Conservation (phyloP, 2,888 invertebrate species). For the Diachrysia chrysitis region DNA sequence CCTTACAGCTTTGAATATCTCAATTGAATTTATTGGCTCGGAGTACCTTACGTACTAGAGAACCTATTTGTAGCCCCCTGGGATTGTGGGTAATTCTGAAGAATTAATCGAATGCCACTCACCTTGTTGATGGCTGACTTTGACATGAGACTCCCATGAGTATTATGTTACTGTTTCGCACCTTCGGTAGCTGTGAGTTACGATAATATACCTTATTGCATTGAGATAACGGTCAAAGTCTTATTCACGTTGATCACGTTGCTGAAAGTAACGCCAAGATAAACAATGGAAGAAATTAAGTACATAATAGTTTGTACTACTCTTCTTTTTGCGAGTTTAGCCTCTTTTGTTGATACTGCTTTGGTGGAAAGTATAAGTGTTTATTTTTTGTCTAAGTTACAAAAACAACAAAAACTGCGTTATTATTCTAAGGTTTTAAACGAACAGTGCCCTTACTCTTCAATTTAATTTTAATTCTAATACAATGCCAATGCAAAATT, state of each 20-base stretch:
- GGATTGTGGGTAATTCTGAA: neutral
- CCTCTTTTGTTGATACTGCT: neutral
- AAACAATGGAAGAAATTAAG: neutral
- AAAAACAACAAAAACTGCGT: no score
- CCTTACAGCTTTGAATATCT: no score
- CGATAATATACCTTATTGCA: neutral
- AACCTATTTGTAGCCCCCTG: conserved; percentile 3
- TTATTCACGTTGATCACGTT: no score
- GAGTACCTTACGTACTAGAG: neutral
- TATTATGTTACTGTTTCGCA: neutral
- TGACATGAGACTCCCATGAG: neutral
- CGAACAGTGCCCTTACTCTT: no score
- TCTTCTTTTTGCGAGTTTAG: no score
- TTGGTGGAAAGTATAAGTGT: no score
- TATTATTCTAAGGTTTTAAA: no score
- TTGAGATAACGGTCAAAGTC: neutral
- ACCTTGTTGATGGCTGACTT: conserved; percentile 15
- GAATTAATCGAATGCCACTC: conserved; percentile 21
- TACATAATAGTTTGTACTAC: neutral
- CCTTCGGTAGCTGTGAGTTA: neutral
- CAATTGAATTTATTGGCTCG: neutral
- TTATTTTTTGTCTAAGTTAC: no score
- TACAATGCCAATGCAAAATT: no score
- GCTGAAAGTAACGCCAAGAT: neutral
- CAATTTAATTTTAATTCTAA: no score